phyloP scores from a whole-genome alignment of 2,113 vertebrate genomes.

The Forbesichthys papilliferus region DNA sequence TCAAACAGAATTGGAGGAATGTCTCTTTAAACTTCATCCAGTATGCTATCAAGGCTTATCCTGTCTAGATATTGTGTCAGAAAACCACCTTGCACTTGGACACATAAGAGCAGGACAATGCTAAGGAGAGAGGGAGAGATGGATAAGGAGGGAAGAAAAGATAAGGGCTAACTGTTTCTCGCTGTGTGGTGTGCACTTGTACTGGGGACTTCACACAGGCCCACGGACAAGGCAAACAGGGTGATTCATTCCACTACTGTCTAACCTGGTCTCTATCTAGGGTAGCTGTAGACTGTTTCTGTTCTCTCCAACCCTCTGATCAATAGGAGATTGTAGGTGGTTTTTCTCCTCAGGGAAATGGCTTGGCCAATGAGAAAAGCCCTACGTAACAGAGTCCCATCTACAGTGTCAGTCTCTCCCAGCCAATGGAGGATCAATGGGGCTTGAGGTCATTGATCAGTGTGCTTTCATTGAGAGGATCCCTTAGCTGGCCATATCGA shows the following conservation, averaged over 20 bases:
- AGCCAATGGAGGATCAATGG: slow-evolving; percentile 40
- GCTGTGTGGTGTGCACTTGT: slow-evolving; percentile 53
- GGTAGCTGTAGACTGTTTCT: slow-evolving; percentile 30
- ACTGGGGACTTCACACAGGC: slow-evolving; percentile 49
- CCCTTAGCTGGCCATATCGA: slow-evolving; percentile 43
- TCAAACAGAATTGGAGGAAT: too few relatives aligned
- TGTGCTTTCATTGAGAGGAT: slow-evolving; percentile 68
- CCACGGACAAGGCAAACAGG: slow-evolving; percentile 64
- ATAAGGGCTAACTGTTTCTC: slow-evolving; percentile 46
- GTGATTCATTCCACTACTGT: slow-evolving; percentile 72
- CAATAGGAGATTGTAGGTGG: slow-evolving; percentile 66
- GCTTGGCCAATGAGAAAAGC: slow-evolving; percentile 45
- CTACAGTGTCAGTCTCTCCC: slow-evolving; percentile 37
- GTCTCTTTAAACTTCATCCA: slow-evolving; percentile 32
- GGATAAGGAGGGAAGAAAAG: slow-evolving; percentile 21
- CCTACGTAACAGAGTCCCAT: slow-evolving; percentile 10
- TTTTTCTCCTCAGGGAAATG: slow-evolving; percentile 40
- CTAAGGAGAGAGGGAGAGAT: slow-evolving; percentile 29
- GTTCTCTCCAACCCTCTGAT: slow-evolving; percentile 49
- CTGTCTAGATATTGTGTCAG: slow-evolving; percentile 42
- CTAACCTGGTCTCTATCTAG: slow-evolving; percentile 57
- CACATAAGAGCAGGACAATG: slow-evolving; percentile 33
- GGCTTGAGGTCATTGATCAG: slow-evolving; percentile 62
- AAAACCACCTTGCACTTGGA: slow-evolving; percentile 43
- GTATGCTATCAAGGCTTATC: slow-evolving; percentile 38